Base-by-base conservation (phyloP, 2,888 invertebrate species). In the Ormyrus thymus region DNA sequence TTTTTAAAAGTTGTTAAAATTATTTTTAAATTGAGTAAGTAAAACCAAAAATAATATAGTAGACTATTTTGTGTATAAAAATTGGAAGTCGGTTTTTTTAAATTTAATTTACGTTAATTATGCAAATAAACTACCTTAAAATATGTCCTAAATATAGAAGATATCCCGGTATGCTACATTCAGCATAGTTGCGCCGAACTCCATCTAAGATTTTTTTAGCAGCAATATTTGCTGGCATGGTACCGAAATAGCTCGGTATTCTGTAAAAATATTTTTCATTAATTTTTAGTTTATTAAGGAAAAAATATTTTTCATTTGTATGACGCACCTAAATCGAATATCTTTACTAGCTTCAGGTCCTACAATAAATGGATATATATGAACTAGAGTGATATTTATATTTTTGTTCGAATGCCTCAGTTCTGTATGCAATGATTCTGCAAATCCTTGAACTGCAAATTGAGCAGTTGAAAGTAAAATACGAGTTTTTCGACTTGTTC, bases 221-320 rank as follows among this genome's bases (percentile, higher is more conserved):
- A 7, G 93, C 94, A 61, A 91, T 90, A 1, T 87, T 85, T 0
- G 93, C 92, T 50, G 92, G 91, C 84, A 93, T 92, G 9, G 93
- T 93, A 9, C 94, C 94, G 83, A 94, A 93, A 85, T 93, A 93
- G 84, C 93, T 93, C 6, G 94, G 93, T 86, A 94, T 93, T 84
- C 94, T 94, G 15, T 13, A 56, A 68, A 45, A 66, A 56, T 29
- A 69, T 48, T 74, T 76, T 78, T 51, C 13, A 65, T 15, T 59
- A 56, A 55, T 11, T 76, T 15, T 59, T 50, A 45, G 50, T 46
- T 58, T 76, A 15, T 45, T 74, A 13, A 43, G 8, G 43, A 50
- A 46, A 10, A 56, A 59, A 70, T 9, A 13, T 69, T 48, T 15
- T 13, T 48, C 43, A 55, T 59, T n/a, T 45, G 48, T 15, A 45